phyloP scores from a whole-genome alignment of 2,888 invertebrate genomes.

The Eumacrocentrus americanus region DNA sequence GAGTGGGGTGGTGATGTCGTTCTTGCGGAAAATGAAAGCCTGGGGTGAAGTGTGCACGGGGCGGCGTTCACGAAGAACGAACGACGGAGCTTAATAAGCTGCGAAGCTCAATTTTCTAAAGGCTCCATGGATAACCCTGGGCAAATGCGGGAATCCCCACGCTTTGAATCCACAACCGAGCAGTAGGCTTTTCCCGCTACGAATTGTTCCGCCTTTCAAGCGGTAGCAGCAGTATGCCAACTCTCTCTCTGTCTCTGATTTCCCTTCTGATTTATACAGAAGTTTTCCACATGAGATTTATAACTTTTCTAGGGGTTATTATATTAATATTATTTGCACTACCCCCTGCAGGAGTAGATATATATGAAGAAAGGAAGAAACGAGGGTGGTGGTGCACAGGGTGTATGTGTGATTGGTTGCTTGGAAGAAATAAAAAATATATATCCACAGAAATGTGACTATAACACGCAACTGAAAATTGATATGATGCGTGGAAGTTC shows the following conservation, averaged over 20 bases:
- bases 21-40: constrained; percentile 52
- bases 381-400: background rate
- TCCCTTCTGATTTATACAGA: background rate
- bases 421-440: background rate
- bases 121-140: constrained; percentile 27
- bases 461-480: constrained; percentile 5
- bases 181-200: background rate
- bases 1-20: constrained; percentile 38
- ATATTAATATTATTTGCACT: background rate
- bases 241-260: background rate
- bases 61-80: no score
- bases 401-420: no score
- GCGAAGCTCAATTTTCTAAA: constrained; percentile 43
- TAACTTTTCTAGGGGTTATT: background rate
- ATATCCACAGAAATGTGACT: background rate
- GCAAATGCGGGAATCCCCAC: constrained; percentile 13
- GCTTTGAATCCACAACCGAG: constrained; percentile 9
- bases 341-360: no score
- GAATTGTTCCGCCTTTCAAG: constrained; percentile 12
- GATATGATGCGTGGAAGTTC: background rate
- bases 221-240: background rate
- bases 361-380: background rate
- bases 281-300: background rate
- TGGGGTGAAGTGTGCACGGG: constrained; percentile 23
- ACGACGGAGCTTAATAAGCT: constrained; percentile 44